Conservation (phyloP, 53 echinoderm and acorn worm species). For the Stichopus horrens region DNA sequence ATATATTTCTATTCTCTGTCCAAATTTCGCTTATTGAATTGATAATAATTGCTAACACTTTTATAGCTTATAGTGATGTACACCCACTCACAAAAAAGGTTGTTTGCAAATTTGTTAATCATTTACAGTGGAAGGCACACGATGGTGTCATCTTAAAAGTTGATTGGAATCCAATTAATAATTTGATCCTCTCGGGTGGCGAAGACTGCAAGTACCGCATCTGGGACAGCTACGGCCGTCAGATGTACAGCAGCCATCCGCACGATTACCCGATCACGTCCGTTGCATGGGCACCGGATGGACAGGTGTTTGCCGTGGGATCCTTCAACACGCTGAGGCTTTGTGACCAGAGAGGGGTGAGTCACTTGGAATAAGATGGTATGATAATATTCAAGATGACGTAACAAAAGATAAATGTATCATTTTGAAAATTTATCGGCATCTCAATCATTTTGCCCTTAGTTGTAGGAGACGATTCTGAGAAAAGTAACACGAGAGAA, state of each 20-base stretch:
- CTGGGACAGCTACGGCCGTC: conserved; percentile 96
- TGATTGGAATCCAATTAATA: conserved; percentile 98
- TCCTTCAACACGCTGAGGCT: conserved; percentile 95
- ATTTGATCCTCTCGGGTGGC: conserved; percentile 90
- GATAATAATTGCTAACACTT: no score
- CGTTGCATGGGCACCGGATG: conserved; percentile 96
- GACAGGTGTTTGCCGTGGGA: conserved; percentile 93
- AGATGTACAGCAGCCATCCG: conserved; percentile 77
- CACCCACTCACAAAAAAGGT: no score
- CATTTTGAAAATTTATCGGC: no score
- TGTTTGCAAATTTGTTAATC: no score
- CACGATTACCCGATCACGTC: conserved; percentile 97
- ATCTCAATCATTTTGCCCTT: no score
- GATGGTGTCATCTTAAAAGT: conserved; percentile 97
- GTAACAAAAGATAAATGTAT: no score
- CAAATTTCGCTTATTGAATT: no score
- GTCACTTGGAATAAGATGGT: background rate
- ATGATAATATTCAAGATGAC: no score
- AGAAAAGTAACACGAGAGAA: no score
- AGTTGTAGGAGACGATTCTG: no score
- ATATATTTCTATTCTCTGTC: no score
- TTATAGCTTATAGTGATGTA: no score
- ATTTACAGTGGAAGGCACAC: conserved; percentile 93
- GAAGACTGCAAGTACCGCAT: conserved; percentile 95
- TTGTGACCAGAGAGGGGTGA: conserved; percentile 98